Percentiles rank a stretch among this genome's conserved stretches.
Evolutionary conservation across 1,140 invertebrate genomes (phyloP).

Genomic region (Mya arenaria): DNA sequence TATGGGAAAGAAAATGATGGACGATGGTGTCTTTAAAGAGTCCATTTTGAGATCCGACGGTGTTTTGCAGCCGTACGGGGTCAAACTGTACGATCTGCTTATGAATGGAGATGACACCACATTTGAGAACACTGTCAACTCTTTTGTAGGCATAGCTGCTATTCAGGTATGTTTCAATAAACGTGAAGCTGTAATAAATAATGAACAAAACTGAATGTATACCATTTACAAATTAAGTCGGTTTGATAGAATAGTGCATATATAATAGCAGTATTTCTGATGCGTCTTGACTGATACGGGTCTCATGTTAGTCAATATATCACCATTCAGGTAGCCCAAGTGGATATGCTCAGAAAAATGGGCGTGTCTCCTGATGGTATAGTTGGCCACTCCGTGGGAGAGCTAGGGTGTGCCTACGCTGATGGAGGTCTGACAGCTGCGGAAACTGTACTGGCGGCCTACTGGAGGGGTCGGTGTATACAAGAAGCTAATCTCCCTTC

Average conservation of each 20-base stretch:
- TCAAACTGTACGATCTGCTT: conserved; percentile 92
- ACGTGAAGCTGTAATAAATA: no score
- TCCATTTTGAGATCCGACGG: conserved; percentile 89
- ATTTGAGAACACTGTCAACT: conserved; percentile 92
- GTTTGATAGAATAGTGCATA: no score
- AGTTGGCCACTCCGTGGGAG: conserved; percentile 93
- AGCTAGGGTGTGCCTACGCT: conserved; percentile 95
- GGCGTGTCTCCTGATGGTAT: conserved; percentile 95
- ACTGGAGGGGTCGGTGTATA: conserved; percentile 95
- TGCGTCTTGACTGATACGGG: no score
- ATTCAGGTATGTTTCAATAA: conserved; percentile 90
- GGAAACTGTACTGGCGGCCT: conserved; percentile 95
- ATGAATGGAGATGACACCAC: conserved; percentile 88
- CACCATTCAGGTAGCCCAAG: conserved; percentile 92
- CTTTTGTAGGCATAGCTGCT: conserved; percentile 96
- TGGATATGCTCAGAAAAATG: conserved; percentile 90
- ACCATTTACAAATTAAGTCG: no score
- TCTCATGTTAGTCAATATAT: no score
- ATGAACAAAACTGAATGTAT: no score
- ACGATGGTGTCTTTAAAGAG: conserved; percentile 89
- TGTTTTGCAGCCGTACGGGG: conserved; percentile 87
- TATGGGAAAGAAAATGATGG: conserved; percentile 93
- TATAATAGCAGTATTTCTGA: no score
- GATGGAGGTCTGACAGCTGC: conserved; percentile 96
- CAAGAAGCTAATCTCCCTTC: conserved; percentile 88